Evolutionary conservation across 2,113 vertebrate species (phyloP), one percentile per base, ranked within the genome.

Genomic region (Erythrocercus mccallii): DNA sequence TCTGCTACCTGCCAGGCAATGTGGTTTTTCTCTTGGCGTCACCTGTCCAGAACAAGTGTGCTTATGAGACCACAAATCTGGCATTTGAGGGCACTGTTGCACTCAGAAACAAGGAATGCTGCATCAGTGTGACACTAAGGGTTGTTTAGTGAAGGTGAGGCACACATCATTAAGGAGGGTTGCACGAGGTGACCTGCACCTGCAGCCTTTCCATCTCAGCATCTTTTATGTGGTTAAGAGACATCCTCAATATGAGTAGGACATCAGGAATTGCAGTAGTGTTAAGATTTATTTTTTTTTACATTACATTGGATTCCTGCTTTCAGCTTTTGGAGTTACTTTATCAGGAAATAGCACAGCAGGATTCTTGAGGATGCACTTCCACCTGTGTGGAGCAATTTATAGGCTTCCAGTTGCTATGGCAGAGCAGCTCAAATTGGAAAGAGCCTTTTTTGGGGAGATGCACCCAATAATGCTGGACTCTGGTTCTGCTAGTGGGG

Each of bases 11-110:
- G n/a, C 53, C 48, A 76, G 85, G n/a, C 48, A 53, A 40, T 61
- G 44, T 72, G 12, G 0, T 80, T 85, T 85, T 87, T 24, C 79
- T 21, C 40, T 65, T 81, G 50, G 45, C 8, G 2, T 91, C 23
- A 11, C 48, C 44, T 68, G 3, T 79, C 66, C 42, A 85, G 37
- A 78, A 74, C 30, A 80, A 90, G 3, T 25, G 22, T 79, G 66
- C 74, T 77, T 80, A 40, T 24, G 38, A 69, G 62, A 61, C 54
- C 56, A 50, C 62, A 61, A 1, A 45, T 61, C 53, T 77, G 82
- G 79, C 86, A 65, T 93, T 88, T 90, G 90, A 93, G 94, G 79
- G 79, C 79, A 90, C 50, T 76, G 66, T 94, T 90, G 74, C 31
- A 85, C 57, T 50, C 79, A 62, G 92, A 79, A 72, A 65, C 70